Percentiles rank a stretch among this genome's conserved stretches.
These are phyloP conservation scores for Oreohelix idahoensis DNA, from an alignment of 1,140 invertebrate species.

Conservation along the genomic window DNA sequence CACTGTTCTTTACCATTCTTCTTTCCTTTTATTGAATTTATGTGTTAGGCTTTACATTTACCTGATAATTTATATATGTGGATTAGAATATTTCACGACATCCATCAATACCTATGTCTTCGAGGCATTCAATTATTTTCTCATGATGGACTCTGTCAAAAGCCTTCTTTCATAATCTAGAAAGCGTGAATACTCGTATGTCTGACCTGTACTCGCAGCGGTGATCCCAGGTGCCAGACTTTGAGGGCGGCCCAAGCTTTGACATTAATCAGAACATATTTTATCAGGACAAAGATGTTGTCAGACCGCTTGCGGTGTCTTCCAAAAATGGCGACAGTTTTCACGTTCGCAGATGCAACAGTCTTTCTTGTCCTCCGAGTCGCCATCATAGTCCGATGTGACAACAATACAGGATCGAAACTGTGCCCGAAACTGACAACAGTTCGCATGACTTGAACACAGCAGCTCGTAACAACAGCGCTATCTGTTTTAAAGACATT, in stretches of 20 bases:
- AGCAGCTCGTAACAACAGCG: neutral
- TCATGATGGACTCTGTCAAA: too few species aligned
- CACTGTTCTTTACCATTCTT: too few species aligned
- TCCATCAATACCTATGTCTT: too few species aligned
- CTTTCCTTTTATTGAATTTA: too few species aligned
- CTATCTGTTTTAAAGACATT: neutral
- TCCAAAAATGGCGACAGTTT: neutral
- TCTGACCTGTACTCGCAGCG: neutral
- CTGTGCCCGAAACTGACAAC: neutral
- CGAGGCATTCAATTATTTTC: too few species aligned
- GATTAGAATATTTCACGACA: too few species aligned
- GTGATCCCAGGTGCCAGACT: neutral
- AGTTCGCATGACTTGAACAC: too few species aligned
- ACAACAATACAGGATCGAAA: neutral
- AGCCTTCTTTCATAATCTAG: too few species aligned
- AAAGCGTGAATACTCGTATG: neutral
- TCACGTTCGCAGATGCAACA: neutral
- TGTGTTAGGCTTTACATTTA: too few species aligned
- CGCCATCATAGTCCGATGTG: neutral
- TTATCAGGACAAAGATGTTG: neutral
- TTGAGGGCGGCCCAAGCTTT: neutral
- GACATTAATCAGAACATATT: neutral
- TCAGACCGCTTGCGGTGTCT: neutral
- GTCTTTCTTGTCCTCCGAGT: neutral
- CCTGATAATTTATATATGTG: too few species aligned